Base-by-base conservation (phyloP, 2,113 vertebrate genomes). In the Ariopsis seemanni region DNA sequence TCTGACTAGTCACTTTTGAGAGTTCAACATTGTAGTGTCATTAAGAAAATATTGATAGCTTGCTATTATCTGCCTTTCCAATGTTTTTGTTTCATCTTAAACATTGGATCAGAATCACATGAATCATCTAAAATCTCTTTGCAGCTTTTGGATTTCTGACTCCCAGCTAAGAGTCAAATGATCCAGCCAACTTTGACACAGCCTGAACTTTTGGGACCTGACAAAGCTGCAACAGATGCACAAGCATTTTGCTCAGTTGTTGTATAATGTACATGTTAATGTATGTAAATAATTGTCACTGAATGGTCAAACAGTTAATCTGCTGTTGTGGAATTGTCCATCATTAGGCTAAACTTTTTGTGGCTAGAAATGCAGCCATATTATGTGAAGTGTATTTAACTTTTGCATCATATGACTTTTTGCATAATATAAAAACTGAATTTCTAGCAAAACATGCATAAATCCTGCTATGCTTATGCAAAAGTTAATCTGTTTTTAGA, bases 91-190 rank as follows among this genome's bases (percentile, higher is more conserved):
- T 52, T n/a, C 4, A 55, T 65, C 15, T 77, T 57, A 30, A 10
- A n/a, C 1, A 0, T 14, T 63, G 11, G 48, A 52, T 83, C 52
- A 55, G 63, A n/a, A 50, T 72, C 3, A 62, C 9, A 63, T 85
- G 77, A 53, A 57, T 71, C 42, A 57, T 71, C 42, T 71, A 57
- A 48, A 42, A 71, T 60, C 18, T 78, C 48, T 17, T 87, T 75
- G 48, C 88, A 89, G 88, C 88, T 89, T 85, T 69, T 89, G 85
- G 88, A 89, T 80, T 89, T 89, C 83, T 89, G 71, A 79, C 84
- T n/a, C 63, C 60, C 4, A 2, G 12, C 2, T 27, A 34, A 58
- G 55, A 27, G 18, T n/a, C 75, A 79, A 30, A n/a, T 80, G 74
- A 84, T 48, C 52, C 52, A 17, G 60, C n/a, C 63, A 14, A 7